Base-by-base conservation (phyloP, 1,140 invertebrate genomes). In the Bombyx mandarina region DNA sequence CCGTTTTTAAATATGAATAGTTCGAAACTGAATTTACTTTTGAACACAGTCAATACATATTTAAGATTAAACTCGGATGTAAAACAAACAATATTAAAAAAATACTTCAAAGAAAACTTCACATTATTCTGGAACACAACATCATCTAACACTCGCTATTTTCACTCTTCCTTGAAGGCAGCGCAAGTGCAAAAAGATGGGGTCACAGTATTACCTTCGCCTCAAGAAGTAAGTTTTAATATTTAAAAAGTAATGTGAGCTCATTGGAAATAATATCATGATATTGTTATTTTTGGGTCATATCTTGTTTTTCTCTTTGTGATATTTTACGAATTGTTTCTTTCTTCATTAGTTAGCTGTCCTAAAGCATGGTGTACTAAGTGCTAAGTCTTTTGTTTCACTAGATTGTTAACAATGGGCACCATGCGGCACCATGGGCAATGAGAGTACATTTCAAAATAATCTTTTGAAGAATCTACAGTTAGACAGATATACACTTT, bases 1-100 rank as follows among this genome's bases (percentile, higher is more conserved):
- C 10, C 60, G 59, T 55, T 69, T 68, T 42, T 71, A 77, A 84
- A 74, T 74, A 84, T 84, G 81, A 77, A 77, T 78, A 75, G 66
- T 77, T 73, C 71, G 10, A 73, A 69, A 71, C 49, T 73, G 62
- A 72, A 65, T 71, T 55, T 77, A 63, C 60, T 79, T 56, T 56
- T 75, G 54, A 80, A 70, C 55, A 66, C 73, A 54, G 77, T 75
- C 52, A 80, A 71, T 57, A 65, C 71, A 52, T 78, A 67, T 63
- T 55, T 75, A 58, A 79, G 76, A 70, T 61, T 78, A 69, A 72
- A 81, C 63, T 56, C 65, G 52, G 62, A 62, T 43, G 55, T 73
- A 18, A 65, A 62, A 48, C 62, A 67, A 54, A 77, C 69, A 57
- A 45, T 77, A 26, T 56, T 69, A 8, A 67, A 60, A 54, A 67